Evolutionary conservation across 2,888 invertebrate genomes (phyloP).

Genomic region (Calephelis perditalis): DNA sequence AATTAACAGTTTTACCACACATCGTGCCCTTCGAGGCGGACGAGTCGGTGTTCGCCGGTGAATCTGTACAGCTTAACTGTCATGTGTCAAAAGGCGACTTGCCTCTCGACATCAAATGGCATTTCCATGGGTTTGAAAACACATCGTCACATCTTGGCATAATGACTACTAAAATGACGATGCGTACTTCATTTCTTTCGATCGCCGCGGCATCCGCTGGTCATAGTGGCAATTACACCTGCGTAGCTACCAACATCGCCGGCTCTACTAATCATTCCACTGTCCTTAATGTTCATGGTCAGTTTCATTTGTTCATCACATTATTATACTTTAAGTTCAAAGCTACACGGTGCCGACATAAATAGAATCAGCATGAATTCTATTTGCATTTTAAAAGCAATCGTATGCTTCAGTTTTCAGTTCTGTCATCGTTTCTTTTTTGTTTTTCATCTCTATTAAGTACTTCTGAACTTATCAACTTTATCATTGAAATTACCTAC

Average conservation of each 20-base stretch:
- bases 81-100: constrained; percentile 85
- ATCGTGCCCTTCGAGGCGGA: constrained; percentile 82
- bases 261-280: constrained; percentile 83
- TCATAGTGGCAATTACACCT: constrained; percentile 87
- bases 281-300: constrained; percentile 77
- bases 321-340: constrained; percentile 33
- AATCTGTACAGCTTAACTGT: constrained; percentile 82
- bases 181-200: constrained; percentile 83
- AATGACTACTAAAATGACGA: constrained; percentile 80
- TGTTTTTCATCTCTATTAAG: constrained; percentile 1
- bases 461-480: not conserved
- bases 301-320: constrained; percentile 46
- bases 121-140: constrained; percentile 82
- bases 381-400: constrained; percentile 45
- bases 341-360: constrained; percentile 47
- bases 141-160: constrained; percentile 79
- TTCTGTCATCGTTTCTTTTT: constrained; percentile 32
- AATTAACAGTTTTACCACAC: constrained; percentile 81
- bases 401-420: constrained; percentile 38
- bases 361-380: constrained; percentile 63
- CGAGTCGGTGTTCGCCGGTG: constrained; percentile 83
- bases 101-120: constrained; percentile 86
- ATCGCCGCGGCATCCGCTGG: constrained; percentile 83
- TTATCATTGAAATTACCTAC: too few relatives aligned
- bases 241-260: constrained; percentile 84